These are phyloP conservation scores for Aphidius gifuensis DNA, from an alignment of 1,140 invertebrate species.

Conservation along the genomic window DNA sequence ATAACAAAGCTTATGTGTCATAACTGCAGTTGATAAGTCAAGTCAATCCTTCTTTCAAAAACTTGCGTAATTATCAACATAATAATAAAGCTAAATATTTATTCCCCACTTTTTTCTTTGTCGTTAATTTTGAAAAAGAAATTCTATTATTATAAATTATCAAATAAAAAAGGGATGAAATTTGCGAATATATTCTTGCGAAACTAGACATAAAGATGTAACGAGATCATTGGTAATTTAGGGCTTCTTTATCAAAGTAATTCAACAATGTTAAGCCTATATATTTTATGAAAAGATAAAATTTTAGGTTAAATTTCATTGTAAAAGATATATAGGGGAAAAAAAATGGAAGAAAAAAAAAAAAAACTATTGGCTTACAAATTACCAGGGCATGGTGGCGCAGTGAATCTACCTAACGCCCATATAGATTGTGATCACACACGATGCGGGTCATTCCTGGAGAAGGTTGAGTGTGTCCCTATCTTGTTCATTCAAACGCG, in stretches of 20 bases:
- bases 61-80: slow-evolving; percentile 20
- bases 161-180: too few relatives aligned
- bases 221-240: too few relatives aligned
- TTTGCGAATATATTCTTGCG: too few relatives aligned
- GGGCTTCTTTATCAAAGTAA: too few relatives aligned
- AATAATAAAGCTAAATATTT: slow-evolving; percentile 3
- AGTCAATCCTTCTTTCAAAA: slow-evolving; percentile 29
- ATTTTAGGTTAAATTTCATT: neutral
- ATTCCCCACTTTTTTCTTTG: neutral
- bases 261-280: too few relatives aligned
- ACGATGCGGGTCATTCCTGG: slow-evolving; percentile 16
- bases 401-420: slow-evolving; percentile 17
- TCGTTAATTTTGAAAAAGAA: too few relatives aligned
- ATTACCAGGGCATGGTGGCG: slow-evolving; percentile 9
- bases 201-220: too few relatives aligned
- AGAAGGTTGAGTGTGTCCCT: slow-evolving; percentile 10
- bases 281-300: too few relatives aligned
- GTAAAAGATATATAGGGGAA: neutral
- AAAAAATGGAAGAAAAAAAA: too few relatives aligned
- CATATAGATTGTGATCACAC: slow-evolving; percentile 19
- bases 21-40: neutral
- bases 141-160: too few relatives aligned
- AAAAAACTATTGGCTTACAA: slow-evolving; percentile 9
- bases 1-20: too few relatives aligned
- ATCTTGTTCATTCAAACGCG: slow-evolving; percentile 6